Base-by-base conservation (phyloP, 2,113 vertebrate species). In the Arenaria interpres region DNA sequence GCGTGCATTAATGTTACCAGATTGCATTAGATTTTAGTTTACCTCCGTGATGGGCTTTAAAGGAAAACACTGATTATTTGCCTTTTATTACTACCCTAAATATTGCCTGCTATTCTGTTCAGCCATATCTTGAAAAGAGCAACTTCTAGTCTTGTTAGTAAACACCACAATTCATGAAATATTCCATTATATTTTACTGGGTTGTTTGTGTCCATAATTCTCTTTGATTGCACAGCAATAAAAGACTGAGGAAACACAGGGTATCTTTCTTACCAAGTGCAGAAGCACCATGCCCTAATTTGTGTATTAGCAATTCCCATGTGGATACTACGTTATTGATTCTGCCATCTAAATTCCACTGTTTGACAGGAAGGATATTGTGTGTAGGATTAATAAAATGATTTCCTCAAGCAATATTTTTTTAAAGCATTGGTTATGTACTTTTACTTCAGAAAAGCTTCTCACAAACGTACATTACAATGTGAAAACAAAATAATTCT, bases 321-420 rank as follows among this genome's bases (percentile, higher is more conserved):
- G 80, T 54, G 97, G 93, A 80, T 67, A 88, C 68, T 93, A 68
- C 27, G 15, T 96, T 98, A 98, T 98, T 97, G 98, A 98, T 98
- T 97, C 95, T 93, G 72, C 96, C 96, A 96, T 96, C 97, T 96
- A 96, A 97, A 96, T 96, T 96, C 92, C 84, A 91, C 90, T 96
- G 83, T 96, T 97, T 95, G 96, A 97, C 96, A 97, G 95, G 93
- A 96, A 97, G 96, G 95, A 97, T 98, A 98, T 97, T 98, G 96
- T 66, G 79, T 96, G 95, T 79, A 97, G 79, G 92, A 97, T 97
- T 98, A 98, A 98, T 97, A 97, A 97, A 98, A 97, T 85, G n/a
- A 95, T 97, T 81, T 97, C 95, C 93, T 93, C 85, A 27, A 96
- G 95, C 91, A 68, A 32, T 96, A 91, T 83, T 93, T 88, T 92